Conservation (phyloP, 2,113 vertebrate genomes). For the Nasalis larvatus region DNA sequence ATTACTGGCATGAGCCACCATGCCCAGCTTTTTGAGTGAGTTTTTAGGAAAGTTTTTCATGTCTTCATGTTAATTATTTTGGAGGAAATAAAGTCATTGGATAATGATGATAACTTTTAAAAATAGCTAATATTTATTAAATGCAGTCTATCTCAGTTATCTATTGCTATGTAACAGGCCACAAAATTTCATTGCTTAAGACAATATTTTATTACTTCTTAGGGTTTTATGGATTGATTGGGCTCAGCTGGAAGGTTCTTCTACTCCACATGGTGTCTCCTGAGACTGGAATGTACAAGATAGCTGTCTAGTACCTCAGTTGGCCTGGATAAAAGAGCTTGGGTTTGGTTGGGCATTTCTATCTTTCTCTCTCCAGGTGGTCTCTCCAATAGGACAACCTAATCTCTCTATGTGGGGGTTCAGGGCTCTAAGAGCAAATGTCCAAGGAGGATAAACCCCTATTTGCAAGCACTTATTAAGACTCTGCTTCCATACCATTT, state of each 20-base stretch:
- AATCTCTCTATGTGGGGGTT: neutral
- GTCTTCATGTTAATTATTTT: slow-evolving; percentile 24
- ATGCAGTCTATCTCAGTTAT: neutral
- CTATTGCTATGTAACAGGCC: neutral
- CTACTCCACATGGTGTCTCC: neutral
- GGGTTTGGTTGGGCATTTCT: neutral
- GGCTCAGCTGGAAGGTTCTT: neutral
- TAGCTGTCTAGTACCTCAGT: neutral
- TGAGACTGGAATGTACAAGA: neutral
- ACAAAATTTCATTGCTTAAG: neutral
- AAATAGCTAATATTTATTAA: neutral
- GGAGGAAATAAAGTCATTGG: neutral
- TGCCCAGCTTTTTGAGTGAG: neutral
- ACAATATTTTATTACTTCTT: neutral
- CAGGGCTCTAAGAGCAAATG: neutral
- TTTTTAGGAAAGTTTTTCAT: neutral
- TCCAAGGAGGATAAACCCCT: neutral
- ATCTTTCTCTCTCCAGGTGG: neutral
- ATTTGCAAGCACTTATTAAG: neutral
- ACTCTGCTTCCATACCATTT: neutral
- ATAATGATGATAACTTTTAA: neutral
- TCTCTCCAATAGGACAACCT: neutral
- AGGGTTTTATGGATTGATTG: neutral
- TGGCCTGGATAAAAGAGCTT: neutral
- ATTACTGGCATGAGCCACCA: too few relatives aligned